Conservation (phyloP, 2,888 invertebrate genomes). For the Diarsia rubi region DNA sequence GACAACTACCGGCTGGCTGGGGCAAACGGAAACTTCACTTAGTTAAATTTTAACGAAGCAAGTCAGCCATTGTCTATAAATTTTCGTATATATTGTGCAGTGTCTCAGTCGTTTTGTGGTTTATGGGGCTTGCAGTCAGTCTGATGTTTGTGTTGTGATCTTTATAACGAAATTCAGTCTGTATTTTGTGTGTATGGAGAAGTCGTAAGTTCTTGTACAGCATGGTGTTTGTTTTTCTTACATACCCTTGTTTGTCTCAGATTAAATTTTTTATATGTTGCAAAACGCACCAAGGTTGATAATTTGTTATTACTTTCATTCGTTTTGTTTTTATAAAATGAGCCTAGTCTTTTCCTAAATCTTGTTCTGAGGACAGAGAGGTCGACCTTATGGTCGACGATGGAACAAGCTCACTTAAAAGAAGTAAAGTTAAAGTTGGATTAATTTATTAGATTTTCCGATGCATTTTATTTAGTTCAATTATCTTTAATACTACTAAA, state of each 20-base stretch:
- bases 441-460: neutral
- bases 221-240: neutral
- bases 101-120: conserved; percentile 14
- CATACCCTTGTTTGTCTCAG: neutral
- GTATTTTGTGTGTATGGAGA: neutral
- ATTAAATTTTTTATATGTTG: neutral
- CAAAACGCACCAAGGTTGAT: neutral
- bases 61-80: conserved; percentile 21
- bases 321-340: no score
- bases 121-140: neutral
- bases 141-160: neutral
- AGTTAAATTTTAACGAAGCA: conserved; percentile 52
- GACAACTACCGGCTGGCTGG: conserved; percentile 8
- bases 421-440: no score
- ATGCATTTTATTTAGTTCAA: neutral
- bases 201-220: neutral
- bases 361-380: no score
- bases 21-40: conserved; percentile 8
- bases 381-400: no score
- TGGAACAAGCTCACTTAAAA: no score
- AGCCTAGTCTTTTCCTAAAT: no score
- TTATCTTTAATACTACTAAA: neutral
- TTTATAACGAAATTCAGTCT: neutral
- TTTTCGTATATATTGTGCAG: conserved; percentile 30
- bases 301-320: neutral